phyloP scores from a whole-genome alignment of 2,888 invertebrate genomes.

The Orthosia gothica region DNA sequence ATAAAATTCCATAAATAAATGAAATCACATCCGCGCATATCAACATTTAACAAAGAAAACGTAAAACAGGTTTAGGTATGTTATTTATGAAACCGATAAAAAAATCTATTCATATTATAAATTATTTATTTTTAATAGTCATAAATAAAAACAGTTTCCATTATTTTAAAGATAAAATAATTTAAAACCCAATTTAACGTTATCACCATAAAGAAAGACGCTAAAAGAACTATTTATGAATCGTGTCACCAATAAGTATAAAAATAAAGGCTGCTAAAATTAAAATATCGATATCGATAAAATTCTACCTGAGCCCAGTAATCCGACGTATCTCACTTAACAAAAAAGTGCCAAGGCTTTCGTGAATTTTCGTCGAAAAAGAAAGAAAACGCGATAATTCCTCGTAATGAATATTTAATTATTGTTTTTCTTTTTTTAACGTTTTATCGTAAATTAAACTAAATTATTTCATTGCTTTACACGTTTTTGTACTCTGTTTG shows the following conservation, averaged over 20 bases:
- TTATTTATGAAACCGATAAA: no score
- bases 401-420: conserved; percentile 88
- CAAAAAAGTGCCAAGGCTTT: conserved; percentile 74
- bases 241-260: background rate
- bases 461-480: conserved; percentile 86
- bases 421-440: conserved; percentile 81
- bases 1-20: background rate
- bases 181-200: background rate
- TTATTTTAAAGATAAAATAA: background rate
- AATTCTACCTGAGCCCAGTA: conserved; percentile 33
- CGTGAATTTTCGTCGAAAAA: conserved; percentile 75
- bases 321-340: conserved; percentile 66
- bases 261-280: background rate
- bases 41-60: background rate
- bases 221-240: conserved; percentile 4
- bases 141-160: no score
- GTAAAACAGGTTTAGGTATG: no score
- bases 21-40: no score
- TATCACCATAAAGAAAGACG: background rate
- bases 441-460: conserved; percentile 80
- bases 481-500: conserved; percentile 79
- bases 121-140: no score
- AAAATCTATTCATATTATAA: no score
- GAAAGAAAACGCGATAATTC: conserved; percentile 83
- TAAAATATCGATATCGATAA: conserved; percentile 73